phyloP scores from a whole-genome alignment of 2,113 vertebrate genomes.

The Neolamprologus kungweensis region DNA sequence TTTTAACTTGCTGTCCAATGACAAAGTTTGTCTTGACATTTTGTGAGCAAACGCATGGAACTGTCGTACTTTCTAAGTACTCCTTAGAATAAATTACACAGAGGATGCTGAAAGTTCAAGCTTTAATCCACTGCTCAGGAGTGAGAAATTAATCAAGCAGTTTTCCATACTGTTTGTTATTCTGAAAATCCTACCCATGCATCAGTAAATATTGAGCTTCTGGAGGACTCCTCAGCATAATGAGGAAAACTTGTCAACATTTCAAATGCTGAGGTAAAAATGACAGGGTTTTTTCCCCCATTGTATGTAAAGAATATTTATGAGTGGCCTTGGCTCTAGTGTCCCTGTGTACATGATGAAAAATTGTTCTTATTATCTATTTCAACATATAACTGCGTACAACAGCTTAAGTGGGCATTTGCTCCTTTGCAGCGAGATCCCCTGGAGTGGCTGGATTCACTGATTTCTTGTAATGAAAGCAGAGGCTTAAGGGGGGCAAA shows the following conservation, averaged over 20 bases:
- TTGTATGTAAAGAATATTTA: neutral
- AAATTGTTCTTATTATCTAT: neutral
- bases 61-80: neutral
- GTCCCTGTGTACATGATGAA: neutral
- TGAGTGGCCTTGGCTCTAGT: neutral
- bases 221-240: neutral
- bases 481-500: neutral
- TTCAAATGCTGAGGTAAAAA: neutral
- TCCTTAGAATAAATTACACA: neutral
- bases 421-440: neutral
- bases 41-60: neutral
- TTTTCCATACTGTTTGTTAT: neutral
- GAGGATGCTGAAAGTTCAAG: neutral
- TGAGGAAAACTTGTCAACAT: neutral
- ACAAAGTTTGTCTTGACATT: slow-evolving; percentile 29
- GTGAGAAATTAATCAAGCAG: neutral
- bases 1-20: slow-evolving; percentile 19
- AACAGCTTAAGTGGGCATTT: neutral
- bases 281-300: neutral
- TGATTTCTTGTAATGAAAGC: slow-evolving; percentile 6
- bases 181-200: neutral
- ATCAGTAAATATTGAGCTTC: neutral
- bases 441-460: neutral
- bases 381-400: neutral
- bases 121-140: slow-evolving; percentile 3